These are phyloP conservation scores for Operophtera brumata DNA, from an alignment of 2,888 invertebrate species.

Conservation along the genomic window DNA sequence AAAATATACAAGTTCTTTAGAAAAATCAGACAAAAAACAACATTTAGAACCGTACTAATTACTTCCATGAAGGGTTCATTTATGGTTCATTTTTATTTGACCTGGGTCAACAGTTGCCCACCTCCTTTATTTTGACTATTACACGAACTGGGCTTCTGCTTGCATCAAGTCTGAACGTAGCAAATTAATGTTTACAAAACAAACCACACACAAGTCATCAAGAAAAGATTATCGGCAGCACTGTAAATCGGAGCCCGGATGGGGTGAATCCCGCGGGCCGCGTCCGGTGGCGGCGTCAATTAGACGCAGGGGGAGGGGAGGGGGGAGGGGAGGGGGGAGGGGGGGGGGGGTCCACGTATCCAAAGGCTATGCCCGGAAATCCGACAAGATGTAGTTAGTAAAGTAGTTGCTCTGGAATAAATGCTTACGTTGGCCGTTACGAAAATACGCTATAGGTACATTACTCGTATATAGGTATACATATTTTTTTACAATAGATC, in stretches of 20 bases:
- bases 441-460: too few species aligned
- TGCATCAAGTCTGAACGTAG: too few species aligned
- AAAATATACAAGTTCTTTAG: too few species aligned
- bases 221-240: conserved; percentile 77
- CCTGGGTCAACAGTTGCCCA: too few species aligned
- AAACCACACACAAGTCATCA: conserved; percentile 52
- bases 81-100: too few species aligned
- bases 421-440: background rate
- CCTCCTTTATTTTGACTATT: too few species aligned
- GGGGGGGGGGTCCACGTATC: conserved; percentile 46
- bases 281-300: conserved; percentile 74
- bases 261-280: conserved; percentile 71
- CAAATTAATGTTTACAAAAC: background rate
- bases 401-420: conserved; percentile 14
- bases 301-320: conserved; percentile 56
- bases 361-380: conserved; percentile 68
- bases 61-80: too few species aligned
- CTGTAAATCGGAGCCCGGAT: conserved; percentile 67
- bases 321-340: conserved; percentile 33
- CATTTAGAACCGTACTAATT: too few species aligned
- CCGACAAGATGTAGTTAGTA: conserved; percentile 47
- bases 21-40: too few species aligned
- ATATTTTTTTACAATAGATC: too few species aligned
- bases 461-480: too few species aligned
- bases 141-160: too few species aligned